Evolutionary conservation across 2,113 vertebrate species (phyloP).

Genomic region (Apteryx mantelli): DNA sequence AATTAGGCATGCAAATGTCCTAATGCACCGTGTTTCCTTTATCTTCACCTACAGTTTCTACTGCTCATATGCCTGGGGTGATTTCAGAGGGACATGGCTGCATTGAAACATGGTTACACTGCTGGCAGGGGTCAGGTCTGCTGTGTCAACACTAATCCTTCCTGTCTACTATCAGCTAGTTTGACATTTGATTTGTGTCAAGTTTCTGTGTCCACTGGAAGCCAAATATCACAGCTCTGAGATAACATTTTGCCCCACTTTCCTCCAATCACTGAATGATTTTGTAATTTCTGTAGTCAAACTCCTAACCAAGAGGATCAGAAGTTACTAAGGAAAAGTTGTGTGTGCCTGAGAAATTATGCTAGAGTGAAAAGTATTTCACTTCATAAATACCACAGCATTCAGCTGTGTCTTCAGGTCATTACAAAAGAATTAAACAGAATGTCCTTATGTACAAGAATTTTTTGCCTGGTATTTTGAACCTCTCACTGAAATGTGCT

Average conservation of each 20-base stretch:
- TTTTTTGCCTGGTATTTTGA: not conserved
- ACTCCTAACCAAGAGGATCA: not conserved
- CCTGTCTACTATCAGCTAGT: conserved; percentile 83
- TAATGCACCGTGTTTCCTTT: conserved; percentile 54
- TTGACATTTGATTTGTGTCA: conserved; percentile 82
- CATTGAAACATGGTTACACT: conserved; percentile 69
- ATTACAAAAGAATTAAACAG: conserved; percentile 12
- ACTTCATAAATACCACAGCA: not conserved
- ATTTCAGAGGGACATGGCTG: conserved; percentile 75
- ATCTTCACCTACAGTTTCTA: conserved; percentile 77
- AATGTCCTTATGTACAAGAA: conserved; percentile 12
- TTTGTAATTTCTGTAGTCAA: conserved; percentile 30
- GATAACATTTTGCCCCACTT: conserved; percentile 72
- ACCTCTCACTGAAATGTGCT: not conserved
- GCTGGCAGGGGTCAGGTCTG: conserved; percentile 77
- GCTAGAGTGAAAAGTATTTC: not conserved
- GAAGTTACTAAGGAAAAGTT: not conserved
- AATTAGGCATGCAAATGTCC: conserved; percentile 81
- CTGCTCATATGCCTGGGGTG: conserved; percentile 70
- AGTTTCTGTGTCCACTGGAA: conserved; percentile 75
- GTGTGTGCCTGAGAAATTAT: not conserved
- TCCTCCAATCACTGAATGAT: conserved; percentile 44
- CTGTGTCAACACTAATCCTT: conserved; percentile 87
- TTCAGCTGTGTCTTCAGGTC: not conserved
- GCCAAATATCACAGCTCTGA: conserved; percentile 68